Evolutionary conservation across 2,113 vertebrate genomes (phyloP), one percentile per base, ranked within the genome.

Genomic region (Notarius lentiginosus): DNA sequence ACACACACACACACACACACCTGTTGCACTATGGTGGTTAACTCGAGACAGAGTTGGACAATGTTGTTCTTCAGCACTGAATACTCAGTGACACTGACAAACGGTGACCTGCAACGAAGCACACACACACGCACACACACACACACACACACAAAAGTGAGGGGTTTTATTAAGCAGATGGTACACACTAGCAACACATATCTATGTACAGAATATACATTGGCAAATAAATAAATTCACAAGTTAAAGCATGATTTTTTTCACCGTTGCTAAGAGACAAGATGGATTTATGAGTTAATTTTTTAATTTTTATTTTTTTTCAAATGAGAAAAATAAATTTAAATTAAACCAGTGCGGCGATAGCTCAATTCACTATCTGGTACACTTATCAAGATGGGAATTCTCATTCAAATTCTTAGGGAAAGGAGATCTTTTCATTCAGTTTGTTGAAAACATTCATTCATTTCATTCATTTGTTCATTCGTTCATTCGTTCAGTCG

Each of bases 11-110:
- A 60, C 34, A 90, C 85, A 90, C 89, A 90, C 76, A 97, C 96
- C 95, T 96, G 95, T 92, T 97, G 96, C 91, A 96, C 96, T 86
- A 96, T 96, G 89, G 96, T 94, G 84, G 95, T 97, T 87, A 97
- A 92, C 94, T 96, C 96, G 94, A 96, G 94, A 93, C 95, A 96
- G 92, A 95, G 93, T 94, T 96, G 96, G 93, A 96, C 95, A 90
- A 97, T 96, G 90, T 97, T 95, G 91, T 94, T 96, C 95, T 96
- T 97, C 93, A 96, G 92, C 92, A 96, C 92, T 15, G 95, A 96
- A 90, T 96, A 96, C 91, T 97, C 96, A 86, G 96, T 95, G 91
- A 96, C 96, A 5, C 95, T 96, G 92, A 96, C 96, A 93, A 96
- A 96, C 6, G 96, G 95, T 90, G 96, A 95, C 92, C 96, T 97